A percentile compares a stretch with the other conserved stretches of the same genome.
phyloP scores from a whole-genome alignment of 2,797 vertebrate species.

The Ambastaia sidthimunki region DNA sequence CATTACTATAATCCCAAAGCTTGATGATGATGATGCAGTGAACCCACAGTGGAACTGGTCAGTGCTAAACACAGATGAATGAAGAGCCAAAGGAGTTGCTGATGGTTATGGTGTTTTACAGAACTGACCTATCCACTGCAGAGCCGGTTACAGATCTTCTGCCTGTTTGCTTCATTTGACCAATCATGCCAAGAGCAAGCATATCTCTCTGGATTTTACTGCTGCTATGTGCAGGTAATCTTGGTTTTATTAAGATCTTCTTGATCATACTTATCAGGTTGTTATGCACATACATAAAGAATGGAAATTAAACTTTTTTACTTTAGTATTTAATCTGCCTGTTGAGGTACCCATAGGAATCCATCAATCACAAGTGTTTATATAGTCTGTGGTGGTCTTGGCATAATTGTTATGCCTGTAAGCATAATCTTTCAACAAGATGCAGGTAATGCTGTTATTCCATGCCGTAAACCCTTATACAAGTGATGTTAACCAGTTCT shows the following conservation, averaged over 20 bases:
- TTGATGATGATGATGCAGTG: no score
- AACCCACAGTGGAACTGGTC: slow-evolving; percentile 63
- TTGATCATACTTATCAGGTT: background rate
- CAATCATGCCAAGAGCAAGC: slow-evolving; percentile 68
- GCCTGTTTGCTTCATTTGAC: slow-evolving; percentile 39
- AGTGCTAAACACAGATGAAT: slow-evolving; percentile 47
- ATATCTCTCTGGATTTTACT: slow-evolving; percentile 67
- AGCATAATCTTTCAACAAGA: no score
- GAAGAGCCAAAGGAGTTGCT: slow-evolving; percentile 51
- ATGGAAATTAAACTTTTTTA: no score
- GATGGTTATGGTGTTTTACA: slow-evolving; percentile 63
- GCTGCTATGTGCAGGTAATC: slow-evolving; percentile 75
- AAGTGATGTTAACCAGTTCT: background rate
- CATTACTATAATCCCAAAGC: slow-evolving; percentile 86
- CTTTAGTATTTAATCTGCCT: no score
- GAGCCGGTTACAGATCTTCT: slow-evolving; percentile 50
- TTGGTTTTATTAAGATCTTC: background rate
- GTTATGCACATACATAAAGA: no score
- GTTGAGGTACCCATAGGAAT: no score
- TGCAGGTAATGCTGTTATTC: background rate
- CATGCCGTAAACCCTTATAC: background rate
- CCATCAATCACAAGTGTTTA: no score
- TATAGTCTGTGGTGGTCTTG: no score
- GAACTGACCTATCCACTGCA: slow-evolving; percentile 44
- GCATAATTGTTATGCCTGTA: no score